These are phyloP conservation scores for Esox niger DNA, from an alignment of 2,113 vertebrate genomes.

Conservation along the genomic window DNA sequence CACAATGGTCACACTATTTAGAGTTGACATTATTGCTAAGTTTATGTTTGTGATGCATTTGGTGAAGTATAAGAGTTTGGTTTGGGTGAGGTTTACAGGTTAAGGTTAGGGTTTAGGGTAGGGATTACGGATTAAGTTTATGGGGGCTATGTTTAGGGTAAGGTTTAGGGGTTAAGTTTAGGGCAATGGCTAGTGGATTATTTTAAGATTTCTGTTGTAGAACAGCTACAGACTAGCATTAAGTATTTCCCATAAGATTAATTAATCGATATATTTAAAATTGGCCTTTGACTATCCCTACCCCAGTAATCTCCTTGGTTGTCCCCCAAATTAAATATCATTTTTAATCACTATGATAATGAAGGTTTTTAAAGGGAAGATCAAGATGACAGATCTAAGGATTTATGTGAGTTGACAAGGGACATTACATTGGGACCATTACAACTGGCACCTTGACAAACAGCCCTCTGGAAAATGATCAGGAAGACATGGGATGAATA, in stretches of 20 bases:
- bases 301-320: slow-evolving; percentile 53
- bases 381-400: slow-evolving; percentile 69
- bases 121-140: too few relatives aligned
- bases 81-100: too few relatives aligned
- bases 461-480: slow-evolving; percentile 70
- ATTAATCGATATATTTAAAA: slow-evolving; percentile 20
- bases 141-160: too few relatives aligned
- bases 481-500: slow-evolving; percentile 62
- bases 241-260: slow-evolving; percentile 35
- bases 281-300: slow-evolving; percentile 24
- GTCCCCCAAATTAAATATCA: slow-evolving; percentile 70
- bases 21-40: too few relatives aligned
- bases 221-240: slow-evolving; percentile 12
- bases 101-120: too few relatives aligned
- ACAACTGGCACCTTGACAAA: slow-evolving; percentile 78
- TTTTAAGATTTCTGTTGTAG: too few relatives aligned
- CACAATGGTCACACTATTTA: too few relatives aligned
- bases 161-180: too few relatives aligned
- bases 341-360: slow-evolving; percentile 76
- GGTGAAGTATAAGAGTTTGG: too few relatives aligned
- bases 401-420: slow-evolving; percentile 76
- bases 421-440: slow-evolving; percentile 73
- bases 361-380: slow-evolving; percentile 66
- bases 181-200: too few relatives aligned
- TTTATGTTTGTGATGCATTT: too few relatives aligned